A percentile compares a stretch with the other conserved stretches of the same genome.
Conservation (phyloP, 2,888 invertebrate species). For the Nephrocerus scutellatus region DNA sequence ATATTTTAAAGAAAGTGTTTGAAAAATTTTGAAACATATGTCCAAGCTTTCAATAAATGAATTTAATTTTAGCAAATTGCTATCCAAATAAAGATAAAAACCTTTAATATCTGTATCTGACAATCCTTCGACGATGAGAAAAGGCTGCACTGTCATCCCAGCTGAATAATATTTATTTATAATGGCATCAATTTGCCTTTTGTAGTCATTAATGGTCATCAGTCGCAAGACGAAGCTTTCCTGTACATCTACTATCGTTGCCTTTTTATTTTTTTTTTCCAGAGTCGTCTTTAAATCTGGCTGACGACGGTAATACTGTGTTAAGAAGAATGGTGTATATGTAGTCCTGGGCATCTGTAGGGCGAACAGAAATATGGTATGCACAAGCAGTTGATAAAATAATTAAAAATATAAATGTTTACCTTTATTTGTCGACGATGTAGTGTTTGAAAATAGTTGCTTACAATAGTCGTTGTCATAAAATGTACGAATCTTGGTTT, state of each 20-base stretch:
- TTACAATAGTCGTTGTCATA: too few species aligned
- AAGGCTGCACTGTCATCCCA: slow-evolving; percentile 7
- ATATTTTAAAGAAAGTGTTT: slow-evolving; percentile 12
- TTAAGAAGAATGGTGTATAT: too few species aligned
- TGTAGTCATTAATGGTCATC: slow-evolving; percentile 7
- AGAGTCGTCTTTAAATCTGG: slow-evolving; percentile 2
- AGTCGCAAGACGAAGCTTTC: slow-evolving; percentile 9
- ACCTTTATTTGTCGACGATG: too few species aligned
- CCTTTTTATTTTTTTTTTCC: slow-evolving; percentile 5
- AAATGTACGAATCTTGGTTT: too few species aligned
- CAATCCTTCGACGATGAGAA: background rate
- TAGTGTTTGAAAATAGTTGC: too few species aligned
- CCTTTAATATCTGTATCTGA: background rate
- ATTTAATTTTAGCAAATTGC: slow-evolving; percentile 10
- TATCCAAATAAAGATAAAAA: slow-evolving; percentile 9
- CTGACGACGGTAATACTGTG: slow-evolving; percentile 6
- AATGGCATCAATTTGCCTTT: slow-evolving; percentile 6
- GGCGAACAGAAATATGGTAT: too few species aligned
- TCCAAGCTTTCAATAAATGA: slow-evolving; percentile 11
- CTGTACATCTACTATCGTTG: slow-evolving; percentile 7
- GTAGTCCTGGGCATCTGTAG: too few species aligned
- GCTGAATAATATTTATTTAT: slow-evolving; percentile 8
- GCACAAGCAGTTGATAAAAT: too few species aligned
- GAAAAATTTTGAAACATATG: slow-evolving; percentile 15
- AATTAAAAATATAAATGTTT: too few species aligned